Evolutionary conservation across 2,888 invertebrate species (phyloP), one percentile per base, ranked within the genome.

Genomic region (Sialis fuliginosa): DNA sequence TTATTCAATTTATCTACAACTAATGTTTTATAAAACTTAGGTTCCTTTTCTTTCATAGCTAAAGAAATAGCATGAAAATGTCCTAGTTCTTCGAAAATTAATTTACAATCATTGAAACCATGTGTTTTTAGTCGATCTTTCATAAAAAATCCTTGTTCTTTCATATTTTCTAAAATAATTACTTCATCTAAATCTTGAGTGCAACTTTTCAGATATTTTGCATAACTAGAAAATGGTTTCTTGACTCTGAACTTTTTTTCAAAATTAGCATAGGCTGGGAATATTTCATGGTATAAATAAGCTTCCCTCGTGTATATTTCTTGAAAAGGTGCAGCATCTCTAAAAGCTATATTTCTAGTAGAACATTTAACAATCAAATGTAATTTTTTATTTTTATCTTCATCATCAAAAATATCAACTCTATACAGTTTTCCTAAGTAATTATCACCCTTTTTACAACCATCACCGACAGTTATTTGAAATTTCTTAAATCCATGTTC

Each of bases 121-220:
- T 42, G 37, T 30, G 47, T 33, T 33, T n/a, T n/a, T 42, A 42
- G 33, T 30, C 47, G 42, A 47, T 42, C 34, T 34, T 4, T 13
- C 42, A 42, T 42, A 9, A 10, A 6, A 34, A 33, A 47, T 42
- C 13, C 12, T 12, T 30, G 7, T 4, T 22, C 9, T 42, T 33
- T 47, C 10, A 31, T 32, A 42, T 47, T 31, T 12, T 55, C 48
- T 9, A 50, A 51, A 50, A 54, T 52, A 22, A 56, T 48, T 48
- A 54, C 56, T 34, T 58, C 59, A 32, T 48, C 30, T 9, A 6
- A 33, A 6, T 47, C 33, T 6, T 9, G 10, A 6, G n/a, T n/a
- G 2, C 22, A 39, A 9, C 4, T 33, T 22, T n/a, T 33, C 13
- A 30, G 22, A 6, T 30, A 13, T 12, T 44, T 31, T 12, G 44